A percentile compares a stretch with the other conserved stretches of the same genome.
These are phyloP conservation scores for Synergus laeviventris DNA, from an alignment of 2,888 invertebrate genomes.

Conservation along the genomic window DNA sequence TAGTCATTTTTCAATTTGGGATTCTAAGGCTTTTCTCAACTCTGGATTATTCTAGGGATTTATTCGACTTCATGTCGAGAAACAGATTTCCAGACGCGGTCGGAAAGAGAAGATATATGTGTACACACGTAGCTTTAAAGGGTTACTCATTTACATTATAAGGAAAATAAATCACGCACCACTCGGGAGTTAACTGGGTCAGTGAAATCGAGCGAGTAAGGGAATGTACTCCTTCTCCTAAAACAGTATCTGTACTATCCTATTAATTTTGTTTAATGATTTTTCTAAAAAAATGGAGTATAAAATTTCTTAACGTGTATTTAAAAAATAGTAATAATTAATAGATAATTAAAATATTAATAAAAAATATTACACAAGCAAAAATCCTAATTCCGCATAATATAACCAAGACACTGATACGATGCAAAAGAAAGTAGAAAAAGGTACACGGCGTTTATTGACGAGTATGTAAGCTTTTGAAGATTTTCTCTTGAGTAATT, in stretches of 20 bases:
- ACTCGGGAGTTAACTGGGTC: conserved; percentile 1
- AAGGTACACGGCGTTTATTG: conserved; percentile 1
- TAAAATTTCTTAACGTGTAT: neutral
- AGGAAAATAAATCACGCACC: conserved; percentile 5
- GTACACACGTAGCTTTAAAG: conserved; percentile 8
- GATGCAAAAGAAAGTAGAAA: conserved; percentile 2
- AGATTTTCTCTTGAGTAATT: conserved; percentile 24
- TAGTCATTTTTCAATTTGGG: neutral
- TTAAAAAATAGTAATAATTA: neutral
- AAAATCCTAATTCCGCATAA: neutral
- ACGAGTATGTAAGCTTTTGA: conserved; percentile 8
- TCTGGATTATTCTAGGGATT: conserved; percentile 11
- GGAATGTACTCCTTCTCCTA: too few species aligned
- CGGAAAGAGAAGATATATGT: neutral
- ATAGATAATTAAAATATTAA: neutral
- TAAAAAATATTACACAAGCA: neutral
- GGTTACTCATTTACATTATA: conserved; percentile 14
- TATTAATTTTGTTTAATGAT: too few species aligned
- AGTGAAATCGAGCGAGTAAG: neutral
- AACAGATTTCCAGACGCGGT: neutral
- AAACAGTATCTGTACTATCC: too few species aligned
- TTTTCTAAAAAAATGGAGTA: neutral
- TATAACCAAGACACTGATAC: neutral
- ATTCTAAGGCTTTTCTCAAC: neutral
- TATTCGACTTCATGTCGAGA: conserved; percentile 2